Evolutionary conservation across 2,888 invertebrate species (phyloP).

Genomic region (Antheraea yamamai): DNA sequence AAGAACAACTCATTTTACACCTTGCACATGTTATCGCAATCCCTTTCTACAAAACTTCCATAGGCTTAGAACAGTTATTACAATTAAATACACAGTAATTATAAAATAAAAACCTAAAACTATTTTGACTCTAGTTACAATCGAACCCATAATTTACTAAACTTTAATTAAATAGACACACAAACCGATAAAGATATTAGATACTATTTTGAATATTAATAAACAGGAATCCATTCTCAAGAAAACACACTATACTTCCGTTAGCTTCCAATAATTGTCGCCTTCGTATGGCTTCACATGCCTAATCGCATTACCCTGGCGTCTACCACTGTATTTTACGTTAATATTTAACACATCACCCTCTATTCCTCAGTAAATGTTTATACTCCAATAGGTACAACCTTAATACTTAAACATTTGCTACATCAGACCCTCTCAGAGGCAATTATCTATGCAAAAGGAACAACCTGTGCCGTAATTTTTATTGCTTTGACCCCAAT

Average conservation of each 20-base stretch:
- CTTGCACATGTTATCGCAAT: too few relatives aligned
- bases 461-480: not conserved
- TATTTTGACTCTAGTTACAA: too few relatives aligned
- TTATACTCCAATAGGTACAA: not conserved
- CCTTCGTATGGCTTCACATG: slow-evolving; percentile 25
- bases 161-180: not conserved
- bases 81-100: not conserved
- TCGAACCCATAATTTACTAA: too few relatives aligned
- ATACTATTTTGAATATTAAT: not conserved
- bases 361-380: not conserved
- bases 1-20: too few relatives aligned
- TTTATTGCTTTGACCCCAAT: too few relatives aligned
- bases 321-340: slow-evolving; percentile 5
- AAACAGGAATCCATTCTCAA: not conserved
- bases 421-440: not conserved
- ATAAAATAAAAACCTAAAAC: not conserved
- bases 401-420: not conserved
- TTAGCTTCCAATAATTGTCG: slow-evolving; percentile 21
- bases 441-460: not conserved
- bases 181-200: not conserved
- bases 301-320: slow-evolving; percentile 26
- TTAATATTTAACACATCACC: slow-evolving; percentile 1
- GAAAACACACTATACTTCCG: slow-evolving; percentile 1
- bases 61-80: too few relatives aligned
- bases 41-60: too few relatives aligned